These are phyloP conservation scores for Hippocampus barbouri DNA, from an alignment of 2,113 vertebrate species.

Conservation along the genomic window DNA sequence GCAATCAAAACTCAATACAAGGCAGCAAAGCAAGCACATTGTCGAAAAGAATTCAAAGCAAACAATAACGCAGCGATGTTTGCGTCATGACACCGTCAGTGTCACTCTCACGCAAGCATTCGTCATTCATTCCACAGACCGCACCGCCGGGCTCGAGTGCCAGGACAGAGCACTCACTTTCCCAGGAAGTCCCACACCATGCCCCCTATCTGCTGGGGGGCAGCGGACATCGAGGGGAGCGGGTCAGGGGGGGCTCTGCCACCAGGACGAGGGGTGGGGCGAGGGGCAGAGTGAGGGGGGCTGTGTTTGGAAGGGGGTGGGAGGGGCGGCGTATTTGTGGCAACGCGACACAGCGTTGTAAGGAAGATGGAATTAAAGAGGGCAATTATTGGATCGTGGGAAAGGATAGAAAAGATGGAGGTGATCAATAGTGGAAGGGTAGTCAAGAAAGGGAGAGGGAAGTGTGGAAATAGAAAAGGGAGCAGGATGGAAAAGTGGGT, in stretches of 20 bases:
- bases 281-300: constrained; percentile 51
- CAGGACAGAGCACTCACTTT: constrained; percentile 76
- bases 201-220: constrained; percentile 74
- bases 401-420: constrained; percentile 8
- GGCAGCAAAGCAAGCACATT: constrained; percentile 14
- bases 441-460: constrained; percentile 16
- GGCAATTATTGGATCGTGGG: constrained; percentile 10
- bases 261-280: constrained; percentile 63
- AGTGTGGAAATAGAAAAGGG: constrained; percentile 34
- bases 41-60: background rate
- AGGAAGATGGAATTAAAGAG: constrained; percentile 12
- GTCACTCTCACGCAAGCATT: constrained; percentile 46
- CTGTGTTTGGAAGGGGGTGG: constrained; percentile 28
- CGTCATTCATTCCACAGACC: constrained; percentile 32
- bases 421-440: constrained; percentile 27
- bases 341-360: constrained; percentile 7
- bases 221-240: constrained; percentile 71
- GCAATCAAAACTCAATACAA: constrained; percentile 12
- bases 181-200: constrained; percentile 75
- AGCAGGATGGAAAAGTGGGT: constrained; percentile 50
- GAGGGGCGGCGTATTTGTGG: background rate
- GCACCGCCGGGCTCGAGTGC: constrained; percentile 66
- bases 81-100: constrained; percentile 23
- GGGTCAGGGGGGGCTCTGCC: constrained; percentile 76
- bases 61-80: constrained; percentile 43